Evolutionary conservation across 2,797 vertebrate species (phyloP).

Genomic region (Hybognathus amarus): DNA sequence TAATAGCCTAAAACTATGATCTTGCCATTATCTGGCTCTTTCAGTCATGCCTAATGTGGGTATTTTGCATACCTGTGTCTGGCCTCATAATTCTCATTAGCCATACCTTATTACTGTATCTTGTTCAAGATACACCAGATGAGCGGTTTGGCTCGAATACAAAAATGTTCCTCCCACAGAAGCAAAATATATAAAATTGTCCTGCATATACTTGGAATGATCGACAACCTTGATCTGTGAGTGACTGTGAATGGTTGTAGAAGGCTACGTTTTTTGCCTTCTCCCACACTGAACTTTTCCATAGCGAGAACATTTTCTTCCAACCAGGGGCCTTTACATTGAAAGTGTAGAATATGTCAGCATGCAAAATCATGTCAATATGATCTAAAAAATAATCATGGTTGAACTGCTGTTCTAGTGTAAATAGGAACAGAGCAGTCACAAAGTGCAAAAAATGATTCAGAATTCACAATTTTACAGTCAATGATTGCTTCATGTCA

Average conservation of each 20-base stretch:
- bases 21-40: not conserved
- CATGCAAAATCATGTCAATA: constrained; percentile 6
- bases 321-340: not conserved
- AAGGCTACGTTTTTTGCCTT: not conserved
- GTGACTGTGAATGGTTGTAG: not conserved
- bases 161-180: constrained; percentile 14
- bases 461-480: not conserved
- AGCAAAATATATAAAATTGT: not conserved
- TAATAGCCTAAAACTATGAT: constrained; percentile 1
- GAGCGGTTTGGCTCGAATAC: constrained; percentile 9
- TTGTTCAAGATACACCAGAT: constrained; percentile 5
- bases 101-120: constrained; percentile 19
- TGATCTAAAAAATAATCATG: not conserved
- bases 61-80: not conserved
- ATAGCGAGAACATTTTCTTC: not conserved
- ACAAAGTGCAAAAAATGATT: not conserved
- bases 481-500: not conserved
- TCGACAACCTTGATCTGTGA: constrained; percentile 10
- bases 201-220: not conserved
- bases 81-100: constrained; percentile 5
- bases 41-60: not conserved
- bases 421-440: not conserved
- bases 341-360: not conserved
- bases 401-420: not conserved
- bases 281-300: no score